A percentile compares a stretch with the other conserved stretches of the same genome.
Evolutionary conservation across 2,797 vertebrate species (phyloP).

Genomic region (Amblyraja radiata): DNA sequence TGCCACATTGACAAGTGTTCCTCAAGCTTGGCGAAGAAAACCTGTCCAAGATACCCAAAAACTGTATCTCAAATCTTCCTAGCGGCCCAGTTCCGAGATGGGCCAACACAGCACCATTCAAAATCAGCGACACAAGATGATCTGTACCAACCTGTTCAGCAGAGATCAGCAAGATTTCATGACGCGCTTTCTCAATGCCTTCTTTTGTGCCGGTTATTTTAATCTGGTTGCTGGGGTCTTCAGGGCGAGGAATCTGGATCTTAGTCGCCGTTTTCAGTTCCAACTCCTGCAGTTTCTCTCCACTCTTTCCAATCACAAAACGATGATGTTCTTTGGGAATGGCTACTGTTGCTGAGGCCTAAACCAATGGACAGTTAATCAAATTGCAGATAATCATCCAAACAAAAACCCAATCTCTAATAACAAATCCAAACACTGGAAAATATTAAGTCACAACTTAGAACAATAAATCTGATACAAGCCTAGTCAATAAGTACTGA

Average conservation of each 20-base stretch:
- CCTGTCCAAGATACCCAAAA: neutral
- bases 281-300: slow-evolving; percentile 96
- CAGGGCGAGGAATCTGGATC: slow-evolving; percentile 97
- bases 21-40: too few species aligned
- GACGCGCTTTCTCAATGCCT: slow-evolving; percentile 94
- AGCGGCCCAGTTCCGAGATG: neutral
- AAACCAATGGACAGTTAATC: neutral
- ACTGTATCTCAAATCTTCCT: neutral
- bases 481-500: neutral
- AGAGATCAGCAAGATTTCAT: slow-evolving; percentile 94
- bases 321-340: slow-evolving; percentile 98
- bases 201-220: slow-evolving; percentile 99
- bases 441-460: neutral
- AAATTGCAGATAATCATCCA: neutral
- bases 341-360: slow-evolving; percentile 91
- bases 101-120: neutral
- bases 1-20: neutral
- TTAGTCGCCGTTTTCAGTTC: slow-evolving; percentile 98
- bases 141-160: slow-evolving; percentile 83
- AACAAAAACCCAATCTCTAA: neutral
- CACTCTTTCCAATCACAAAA: slow-evolving; percentile 96
- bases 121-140: too few species aligned
- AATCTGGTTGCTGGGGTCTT: slow-evolving; percentile 94
- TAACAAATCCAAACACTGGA: neutral
- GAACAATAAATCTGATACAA: neutral